Evolutionary conservation across 2,888 invertebrate genomes (phyloP).

Genomic region (Ferrisia virgata): DNA sequence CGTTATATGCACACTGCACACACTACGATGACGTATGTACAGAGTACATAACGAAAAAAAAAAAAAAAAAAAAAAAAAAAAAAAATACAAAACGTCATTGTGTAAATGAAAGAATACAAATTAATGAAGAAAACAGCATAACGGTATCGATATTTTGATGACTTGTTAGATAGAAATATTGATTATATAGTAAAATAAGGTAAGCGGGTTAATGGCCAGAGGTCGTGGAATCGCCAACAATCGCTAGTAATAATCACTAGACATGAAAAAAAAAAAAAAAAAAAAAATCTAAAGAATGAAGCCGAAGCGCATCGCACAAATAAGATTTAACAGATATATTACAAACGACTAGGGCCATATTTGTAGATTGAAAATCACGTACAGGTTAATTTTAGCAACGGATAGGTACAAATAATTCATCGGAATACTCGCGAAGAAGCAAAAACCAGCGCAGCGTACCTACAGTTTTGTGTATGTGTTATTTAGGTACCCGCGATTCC

Average conservation of each 20-base stretch:
- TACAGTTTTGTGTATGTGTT: neutral
- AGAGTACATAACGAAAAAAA: too few species aligned
- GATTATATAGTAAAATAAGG: slow-evolving; percentile 41
- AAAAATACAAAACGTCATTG: neutral
- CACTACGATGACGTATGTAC: too few species aligned
- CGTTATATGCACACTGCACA: neutral
- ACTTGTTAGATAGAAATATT: slow-evolving; percentile 36
- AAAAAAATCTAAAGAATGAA: slow-evolving; percentile 2
- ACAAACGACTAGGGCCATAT: slow-evolving; percentile 26
- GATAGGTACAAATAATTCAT: neutral
- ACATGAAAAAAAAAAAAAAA: slow-evolving; percentile 26
- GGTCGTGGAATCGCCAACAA: slow-evolving; percentile 41
- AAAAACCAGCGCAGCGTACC: neutral
- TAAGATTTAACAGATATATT: slow-evolving; percentile 27
- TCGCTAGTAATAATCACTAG: slow-evolving; percentile 35
- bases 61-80: too few species aligned
- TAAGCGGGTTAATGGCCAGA: slow-evolving; percentile 41
- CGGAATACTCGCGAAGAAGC: neutral
- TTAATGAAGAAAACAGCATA: slow-evolving; percentile 28
- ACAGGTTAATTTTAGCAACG: slow-evolving; percentile 38
- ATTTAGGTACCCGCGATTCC: neutral
- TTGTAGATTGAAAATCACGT: slow-evolving; percentile 40
- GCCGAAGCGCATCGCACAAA: neutral
- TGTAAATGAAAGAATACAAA: slow-evolving; percentile 24
- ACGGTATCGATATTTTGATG: slow-evolving; percentile 42